phyloP scores from a whole-genome alignment of 2,888 invertebrate species.

The Polyommatus icarus region DNA sequence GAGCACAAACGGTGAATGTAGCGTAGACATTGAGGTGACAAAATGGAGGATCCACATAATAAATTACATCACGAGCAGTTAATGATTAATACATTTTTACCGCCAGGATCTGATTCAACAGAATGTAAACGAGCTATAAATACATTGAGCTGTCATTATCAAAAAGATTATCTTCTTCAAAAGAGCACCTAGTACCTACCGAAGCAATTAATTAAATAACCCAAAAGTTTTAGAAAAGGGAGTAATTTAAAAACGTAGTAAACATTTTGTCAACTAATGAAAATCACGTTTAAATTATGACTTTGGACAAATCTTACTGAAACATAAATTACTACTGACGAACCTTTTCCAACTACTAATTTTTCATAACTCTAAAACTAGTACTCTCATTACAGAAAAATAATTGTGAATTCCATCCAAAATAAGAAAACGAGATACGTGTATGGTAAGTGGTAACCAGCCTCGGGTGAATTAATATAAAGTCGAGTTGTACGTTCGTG shows the following conservation, averaged over 20 bases:
- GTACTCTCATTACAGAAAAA: background rate
- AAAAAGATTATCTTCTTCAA: background rate
- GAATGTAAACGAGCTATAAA: background rate
- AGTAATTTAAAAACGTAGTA: background rate
- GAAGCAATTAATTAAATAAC: background rate
- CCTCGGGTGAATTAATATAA: constrained; percentile 6
- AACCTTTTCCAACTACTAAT: too few relatives aligned
- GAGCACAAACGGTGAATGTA: background rate
- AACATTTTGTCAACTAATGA: too few relatives aligned
- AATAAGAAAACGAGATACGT: constrained; percentile 11
- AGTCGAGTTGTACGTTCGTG: constrained; percentile 18
- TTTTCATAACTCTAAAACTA: too few relatives aligned
- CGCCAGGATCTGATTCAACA: background rate
- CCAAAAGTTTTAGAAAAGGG: background rate
- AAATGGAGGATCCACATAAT: constrained; percentile 20
- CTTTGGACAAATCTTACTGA: background rate
- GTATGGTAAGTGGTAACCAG: background rate
- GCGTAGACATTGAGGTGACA: constrained; percentile 18
- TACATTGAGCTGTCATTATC: background rate
- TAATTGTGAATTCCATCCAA: constrained; percentile 5
- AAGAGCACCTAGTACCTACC: background rate
- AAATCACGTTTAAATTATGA: background rate
- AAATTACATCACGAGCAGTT: constrained; percentile 21
- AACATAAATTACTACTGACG: background rate
- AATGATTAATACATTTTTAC: constrained; percentile 7